Evolutionary conservation across 2,888 invertebrate species (phyloP).

Genomic region (Amblyteles armatorius): DNA sequence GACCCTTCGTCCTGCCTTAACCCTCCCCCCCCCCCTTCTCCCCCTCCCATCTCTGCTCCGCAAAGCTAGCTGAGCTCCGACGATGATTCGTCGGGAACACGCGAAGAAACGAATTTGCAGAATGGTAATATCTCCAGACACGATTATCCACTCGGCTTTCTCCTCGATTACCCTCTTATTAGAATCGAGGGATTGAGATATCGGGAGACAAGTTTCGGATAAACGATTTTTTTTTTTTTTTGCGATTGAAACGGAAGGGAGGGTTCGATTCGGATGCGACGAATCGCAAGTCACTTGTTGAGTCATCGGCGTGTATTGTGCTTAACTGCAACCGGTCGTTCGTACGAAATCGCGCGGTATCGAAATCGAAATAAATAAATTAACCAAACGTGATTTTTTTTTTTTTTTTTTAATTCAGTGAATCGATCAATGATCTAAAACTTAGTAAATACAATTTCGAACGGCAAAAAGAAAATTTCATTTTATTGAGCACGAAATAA

Average conservation of each 20-base stretch:
- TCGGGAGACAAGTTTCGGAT: neutral
- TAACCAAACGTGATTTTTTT: neutral
- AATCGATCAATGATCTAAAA: neutral
- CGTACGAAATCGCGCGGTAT: no score
- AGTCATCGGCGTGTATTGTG: neutral
- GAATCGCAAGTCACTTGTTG: neutral
- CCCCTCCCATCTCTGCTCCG: neutral
- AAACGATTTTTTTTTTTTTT: no score
- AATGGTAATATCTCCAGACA: neutral
- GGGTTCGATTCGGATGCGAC: neutral
- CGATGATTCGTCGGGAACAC: constrained; percentile 32
- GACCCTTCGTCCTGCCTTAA: neutral
- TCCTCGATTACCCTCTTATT: neutral
- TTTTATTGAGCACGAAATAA: no score
- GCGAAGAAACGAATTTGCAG: constrained; percentile 5
- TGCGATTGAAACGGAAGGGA: neutral
- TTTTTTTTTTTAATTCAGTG: neutral
- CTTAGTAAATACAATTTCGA: no score
- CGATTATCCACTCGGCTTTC: neutral
- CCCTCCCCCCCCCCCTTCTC: no score
- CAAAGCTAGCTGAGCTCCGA: neutral
- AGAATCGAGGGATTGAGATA: neutral
- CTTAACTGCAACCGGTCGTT: neutral
- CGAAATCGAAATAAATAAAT: neutral
- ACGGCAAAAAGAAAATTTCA: no score